Evolutionary conservation across 1,140 invertebrate genomes (phyloP), one percentile per base, ranked within the genome.

Genomic region (Diabrotica undecimpunctata): DNA sequence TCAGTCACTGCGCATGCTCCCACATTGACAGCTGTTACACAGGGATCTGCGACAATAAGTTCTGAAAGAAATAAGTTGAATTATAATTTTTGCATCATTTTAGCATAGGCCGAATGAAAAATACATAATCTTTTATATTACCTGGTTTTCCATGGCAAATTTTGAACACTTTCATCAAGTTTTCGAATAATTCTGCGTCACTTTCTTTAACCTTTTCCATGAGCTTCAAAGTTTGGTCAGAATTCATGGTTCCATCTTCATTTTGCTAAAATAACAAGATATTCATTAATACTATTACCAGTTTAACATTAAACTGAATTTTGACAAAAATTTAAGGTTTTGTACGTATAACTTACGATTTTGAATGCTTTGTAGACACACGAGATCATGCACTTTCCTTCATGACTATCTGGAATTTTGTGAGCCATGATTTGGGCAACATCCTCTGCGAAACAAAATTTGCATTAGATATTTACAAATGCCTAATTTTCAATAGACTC

Each of bases 371-470:
- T 64, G 41, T 70, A 55, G n/a, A 70, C 36, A 53, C 68, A 70
- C 9, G 57, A 66, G 9, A 70, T 55, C 35, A 70, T 62, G 39
- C 68, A 70, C 59, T 65, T 66, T 38, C 68, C 68, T 39, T 70
- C 68, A 11, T 61, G 58, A 5, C 54, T 55, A 10, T 14, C 35
- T 36, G 68, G 68, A 5, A 62, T 13, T 60, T 64, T 61, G 9
- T 67, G 62, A 1, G 56, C 46, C 37, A 67, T 41, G 9, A 70
- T 7, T 53, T 55, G 38, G 8, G 68, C 51, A 37, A 70, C 60
- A 59, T 70, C 68, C 13, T 70, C 68, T 70, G n/a, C 25, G 60
- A 63, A 7, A 50, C 50, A 6, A 46, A 4, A 61, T 25, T 25
- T 25, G 25, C 25, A 25, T 25, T 25, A 25, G 25, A 25, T 25